Percentiles rank a stretch among this genome's conserved stretches.
phyloP scores from a whole-genome alignment of 2,888 invertebrate species.

The Horisme vitalbata region DNA sequence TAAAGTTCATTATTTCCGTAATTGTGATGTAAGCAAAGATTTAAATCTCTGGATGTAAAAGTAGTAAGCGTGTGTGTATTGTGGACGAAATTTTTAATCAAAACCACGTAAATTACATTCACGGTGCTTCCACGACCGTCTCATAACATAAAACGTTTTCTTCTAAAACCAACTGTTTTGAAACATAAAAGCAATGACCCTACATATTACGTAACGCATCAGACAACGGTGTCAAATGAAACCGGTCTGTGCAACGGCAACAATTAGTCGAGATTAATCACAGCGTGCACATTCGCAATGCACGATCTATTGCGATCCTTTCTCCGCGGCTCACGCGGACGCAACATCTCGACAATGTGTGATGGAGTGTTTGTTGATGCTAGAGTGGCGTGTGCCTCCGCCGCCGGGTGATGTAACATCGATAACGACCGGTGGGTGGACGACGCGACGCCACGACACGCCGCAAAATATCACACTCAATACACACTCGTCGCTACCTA shows the following conservation, averaged over 20 bases:
- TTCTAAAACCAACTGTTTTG: slow-evolving; percentile 11
- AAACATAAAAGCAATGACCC: slow-evolving; percentile 17
- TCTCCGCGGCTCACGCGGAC: slow-evolving; percentile 15
- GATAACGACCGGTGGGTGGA: slow-evolving; percentile 28
- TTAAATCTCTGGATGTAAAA: too few species aligned
- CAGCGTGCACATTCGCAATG: slow-evolving; percentile 21
- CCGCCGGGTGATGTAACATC: slow-evolving; percentile 25
- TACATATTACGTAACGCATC: slow-evolving; percentile 16
- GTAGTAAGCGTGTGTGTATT: not conserved
- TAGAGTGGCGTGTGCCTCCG: not conserved
- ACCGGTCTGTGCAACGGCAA: slow-evolving; percentile 16
- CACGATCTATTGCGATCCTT: slow-evolving; percentile 21
- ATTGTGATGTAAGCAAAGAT: not conserved
- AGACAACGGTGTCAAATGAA: slow-evolving; percentile 20
- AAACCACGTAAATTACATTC: slow-evolving; percentile 7
- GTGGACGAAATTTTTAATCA: slow-evolving; percentile 2
- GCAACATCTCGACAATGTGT: not conserved
- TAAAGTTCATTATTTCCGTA: not conserved
- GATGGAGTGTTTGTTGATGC: slow-evolving; percentile 2
- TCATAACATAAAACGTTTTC: slow-evolving; percentile 7
- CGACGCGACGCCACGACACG: not conserved
- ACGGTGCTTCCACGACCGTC: slow-evolving; percentile 2
- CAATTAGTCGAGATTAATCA: slow-evolving; percentile 19
- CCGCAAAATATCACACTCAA: slow-evolving; percentile 1
- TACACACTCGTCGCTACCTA: slow-evolving; percentile 4